Conservation (phyloP, 2,113 vertebrate genomes). For the Alosa alosa region DNA sequence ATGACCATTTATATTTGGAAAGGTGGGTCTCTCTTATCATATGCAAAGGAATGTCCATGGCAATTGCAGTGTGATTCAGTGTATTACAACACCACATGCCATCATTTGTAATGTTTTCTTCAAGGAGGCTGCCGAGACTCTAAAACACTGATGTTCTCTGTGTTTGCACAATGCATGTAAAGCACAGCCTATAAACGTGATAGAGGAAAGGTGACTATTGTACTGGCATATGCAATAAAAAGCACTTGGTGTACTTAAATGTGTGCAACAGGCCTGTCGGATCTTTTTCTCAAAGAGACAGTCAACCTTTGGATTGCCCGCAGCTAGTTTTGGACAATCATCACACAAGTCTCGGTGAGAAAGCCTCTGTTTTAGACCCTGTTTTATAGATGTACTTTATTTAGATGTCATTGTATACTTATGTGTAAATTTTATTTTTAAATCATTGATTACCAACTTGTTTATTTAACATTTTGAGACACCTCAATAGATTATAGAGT, state of each 20-base stretch:
- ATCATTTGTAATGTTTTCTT: slow-evolving; percentile 28
- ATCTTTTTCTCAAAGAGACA: slow-evolving; percentile 14
- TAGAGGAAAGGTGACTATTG: slow-evolving; percentile 32
- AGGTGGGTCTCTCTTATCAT: not conserved
- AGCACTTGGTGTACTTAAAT: slow-evolving; percentile 37
- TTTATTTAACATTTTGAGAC: not conserved
- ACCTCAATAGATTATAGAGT: not conserved
- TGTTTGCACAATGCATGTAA: slow-evolving; percentile 33
- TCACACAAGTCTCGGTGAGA: slow-evolving; percentile 7
- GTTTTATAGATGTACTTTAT: not conserved
- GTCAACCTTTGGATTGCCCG: slow-evolving; percentile 38
- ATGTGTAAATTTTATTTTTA: not conserved
- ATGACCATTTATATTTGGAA: not conserved
- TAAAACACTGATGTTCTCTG: slow-evolving; percentile 8
- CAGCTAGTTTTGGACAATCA: slow-evolving; percentile 22
- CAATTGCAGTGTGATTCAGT: not conserved
- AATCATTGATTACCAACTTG: not conserved
- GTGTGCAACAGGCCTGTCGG: slow-evolving; percentile 9
- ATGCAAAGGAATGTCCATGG: not conserved
- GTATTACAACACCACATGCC: slow-evolving; percentile 14
- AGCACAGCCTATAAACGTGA: slow-evolving; percentile 40
- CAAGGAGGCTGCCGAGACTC: slow-evolving; percentile 20
- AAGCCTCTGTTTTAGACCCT: slow-evolving; percentile 13
- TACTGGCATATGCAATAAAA: slow-evolving; percentile 42
- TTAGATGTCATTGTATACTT: not conserved